Conservation (phyloP, 2,888 invertebrate genomes). For the Morinoia aosen region DNA sequence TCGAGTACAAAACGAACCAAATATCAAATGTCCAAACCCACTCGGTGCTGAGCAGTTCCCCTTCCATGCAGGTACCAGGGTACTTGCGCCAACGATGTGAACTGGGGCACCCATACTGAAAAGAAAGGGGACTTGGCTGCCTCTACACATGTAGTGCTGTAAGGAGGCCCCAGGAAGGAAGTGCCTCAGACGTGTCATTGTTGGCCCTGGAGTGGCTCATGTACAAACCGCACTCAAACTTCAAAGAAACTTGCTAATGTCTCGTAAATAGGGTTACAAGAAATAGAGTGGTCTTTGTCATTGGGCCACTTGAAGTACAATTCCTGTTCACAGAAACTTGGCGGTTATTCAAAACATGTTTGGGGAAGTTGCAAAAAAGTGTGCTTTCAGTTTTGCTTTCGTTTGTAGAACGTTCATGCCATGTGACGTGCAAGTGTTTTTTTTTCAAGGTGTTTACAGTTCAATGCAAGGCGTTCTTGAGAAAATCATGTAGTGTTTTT, state of each 20-base stretch:
- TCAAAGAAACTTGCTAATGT: constrained; percentile 12
- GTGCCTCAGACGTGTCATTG: neutral
- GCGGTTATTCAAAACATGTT: neutral
- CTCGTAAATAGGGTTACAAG: neutral
- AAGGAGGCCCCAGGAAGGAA: neutral
- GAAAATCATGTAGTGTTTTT: neutral
- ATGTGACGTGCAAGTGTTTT: neutral
- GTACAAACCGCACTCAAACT: constrained; percentile 30
- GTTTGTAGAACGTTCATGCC: neutral
- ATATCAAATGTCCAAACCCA: neutral
- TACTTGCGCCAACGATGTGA: neutral
- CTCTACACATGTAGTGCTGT: neutral
- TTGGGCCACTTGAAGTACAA: neutral
- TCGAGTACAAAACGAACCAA: neutral
- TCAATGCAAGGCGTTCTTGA: neutral
- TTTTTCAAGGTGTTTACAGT: neutral
- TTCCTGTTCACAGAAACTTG: neutral
- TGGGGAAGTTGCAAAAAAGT: neutral
- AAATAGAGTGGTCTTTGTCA: neutral
- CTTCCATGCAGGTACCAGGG: neutral
- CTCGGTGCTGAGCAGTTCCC: neutral
- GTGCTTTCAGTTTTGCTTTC: neutral
- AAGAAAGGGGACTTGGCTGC: neutral
- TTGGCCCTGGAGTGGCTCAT: neutral
- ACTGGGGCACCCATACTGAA: neutral